phyloP scores from a whole-genome alignment of 2,888 invertebrate species.

The Trichopoda pennipes region DNA sequence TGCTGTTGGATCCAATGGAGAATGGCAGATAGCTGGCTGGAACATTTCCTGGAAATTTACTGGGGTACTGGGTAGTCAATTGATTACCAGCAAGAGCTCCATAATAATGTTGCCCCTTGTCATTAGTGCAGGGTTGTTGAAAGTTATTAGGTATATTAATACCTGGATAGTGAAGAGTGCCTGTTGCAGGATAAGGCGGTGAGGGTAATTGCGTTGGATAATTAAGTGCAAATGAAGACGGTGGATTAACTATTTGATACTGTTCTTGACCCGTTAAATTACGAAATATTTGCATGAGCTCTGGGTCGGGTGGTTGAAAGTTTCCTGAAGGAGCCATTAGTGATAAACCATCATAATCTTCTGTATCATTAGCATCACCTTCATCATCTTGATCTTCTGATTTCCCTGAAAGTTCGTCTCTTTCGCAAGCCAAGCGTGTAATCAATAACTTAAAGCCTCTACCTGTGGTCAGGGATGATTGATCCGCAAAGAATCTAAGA shows the following conservation, averaged over 20 bases:
- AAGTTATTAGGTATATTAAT: slow-evolving; percentile 23
- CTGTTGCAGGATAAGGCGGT: slow-evolving; percentile 47
- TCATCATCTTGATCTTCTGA: slow-evolving; percentile 57
- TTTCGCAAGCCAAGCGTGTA: slow-evolving; percentile 81
- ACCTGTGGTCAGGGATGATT: slow-evolving; percentile 75
- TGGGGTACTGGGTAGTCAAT: neutral
- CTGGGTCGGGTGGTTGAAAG: slow-evolving; percentile 62
- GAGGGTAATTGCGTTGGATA: slow-evolving; percentile 59
- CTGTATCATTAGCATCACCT: slow-evolving; percentile 1
- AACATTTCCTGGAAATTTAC: neutral
- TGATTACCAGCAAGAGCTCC: slow-evolving; percentile 33
- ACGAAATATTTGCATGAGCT: slow-evolving; percentile 69
- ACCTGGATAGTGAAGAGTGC: slow-evolving; percentile 32
- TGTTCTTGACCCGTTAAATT: slow-evolving; percentile 66
- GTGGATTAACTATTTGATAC: slow-evolving; percentile 56
- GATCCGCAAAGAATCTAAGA: slow-evolving; percentile 81
- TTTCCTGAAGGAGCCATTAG: slow-evolving; percentile 72
- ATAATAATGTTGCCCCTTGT: slow-evolving; percentile 34
- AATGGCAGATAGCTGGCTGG: slow-evolving; percentile 22
- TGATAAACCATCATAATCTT: slow-evolving; percentile 71
- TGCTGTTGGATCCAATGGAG: neutral
- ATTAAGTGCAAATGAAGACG: slow-evolving; percentile 61
- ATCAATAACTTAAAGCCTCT: slow-evolving; percentile 83
- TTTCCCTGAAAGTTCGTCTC: slow-evolving; percentile 73
- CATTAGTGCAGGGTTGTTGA: slow-evolving; percentile 47